Base-by-base conservation (phyloP, 2,888 invertebrate genomes). In the Pammene fasciana region DNA sequence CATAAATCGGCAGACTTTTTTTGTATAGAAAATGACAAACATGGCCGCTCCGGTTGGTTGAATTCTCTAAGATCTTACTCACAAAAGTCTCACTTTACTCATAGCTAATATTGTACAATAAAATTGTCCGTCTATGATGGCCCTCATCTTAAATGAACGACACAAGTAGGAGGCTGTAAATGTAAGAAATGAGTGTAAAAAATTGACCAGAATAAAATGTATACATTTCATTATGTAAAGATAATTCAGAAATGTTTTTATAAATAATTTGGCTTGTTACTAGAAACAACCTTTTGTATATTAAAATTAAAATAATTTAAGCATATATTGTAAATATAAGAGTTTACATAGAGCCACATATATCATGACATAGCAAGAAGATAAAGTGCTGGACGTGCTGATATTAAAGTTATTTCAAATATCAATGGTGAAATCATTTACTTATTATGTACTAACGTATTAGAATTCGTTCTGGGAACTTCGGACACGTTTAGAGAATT, bases 321-420 rank as follows among this genome's bases (percentile, higher is more conserved):
- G 26, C n/a, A n/a, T n/a, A n/a, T n/a, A n/a, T n/a, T n/a, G n/a
- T n/a, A n/a, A n/a, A n/a, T n/a, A n/a, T n/a, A n/a, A 26, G 2
- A 26, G 26, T 26, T 26, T 26, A n/a, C 9, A 2, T 46, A 56
- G 4, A 56, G 55, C 56, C 48, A 56, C 48, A 43, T 50, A 57
- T 41, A 46, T 41, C 10, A 16, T 57, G 57, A 60, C 36, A 62
- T n/a, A 61, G 38, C 50, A 54, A n/a, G 34, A 34, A 54, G 61
- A 54, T 36, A 65, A 50, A 14, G 68, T 68, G 68, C 68, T 59
- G 64, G 68, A 68, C 64, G 68, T 68, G 68, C 68, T 66, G 18
- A 61, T 38, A 34, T 36, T 57, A 38, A 41, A 67, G 50, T 52
- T 59, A 59, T 57, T 55, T 62, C 16, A 56, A 56, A 62, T 64